Base-by-base conservation (phyloP, 2,797 vertebrate species). In the Cynodonichthys magdalenae region DNA sequence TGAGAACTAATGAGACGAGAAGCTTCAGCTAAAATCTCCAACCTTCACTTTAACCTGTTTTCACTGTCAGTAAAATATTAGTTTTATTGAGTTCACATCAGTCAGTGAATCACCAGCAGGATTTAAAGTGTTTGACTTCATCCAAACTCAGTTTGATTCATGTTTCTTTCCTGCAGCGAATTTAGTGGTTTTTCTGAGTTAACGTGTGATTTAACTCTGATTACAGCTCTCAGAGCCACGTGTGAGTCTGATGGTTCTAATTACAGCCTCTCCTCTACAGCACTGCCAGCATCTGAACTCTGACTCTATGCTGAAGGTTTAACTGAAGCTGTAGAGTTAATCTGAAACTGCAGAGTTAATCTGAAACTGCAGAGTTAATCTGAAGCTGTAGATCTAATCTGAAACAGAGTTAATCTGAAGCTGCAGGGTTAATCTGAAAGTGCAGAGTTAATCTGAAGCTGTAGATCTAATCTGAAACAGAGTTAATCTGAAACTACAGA, bases 261-360 rank as follows among this genome's bases (percentile, higher is more conserved):
- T 53, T 63, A 63, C 51, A 53, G 61, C 41, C 60, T 53, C 15
- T 53, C 42, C 51, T 47, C 42, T 19, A 24, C n/a, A 6, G 10
- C 18, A 36, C 50, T 50, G 39, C 48, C 50, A 28, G 18, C 48
- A 61, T 1, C 15, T 19, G 36, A n/a, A 59, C 57, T 36, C 57
- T 49, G 59, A 42, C 27, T 27, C 53, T 24, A 20, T 28, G 44
- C 4, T 18, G 17, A 7, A 39, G 36, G 36, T 39, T 39, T 1
- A 39, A 2, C 11, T 39, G 36, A 39, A 39, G 10, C 36, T 14
- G 36, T 11, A 36, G 34, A 36, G 36, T 39, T 39, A 11, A 39
- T 2, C 11, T 39, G 36, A 11, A 39, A 10, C 36, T 11, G 36
- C 36, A 39, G 34, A 11, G 10, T 39, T 39, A 11, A 2, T 14